Evolutionary conservation across 2,888 invertebrate genomes (phyloP), one percentile per base, ranked within the genome.

Genomic region (Oscheius myriophilus): DNA sequence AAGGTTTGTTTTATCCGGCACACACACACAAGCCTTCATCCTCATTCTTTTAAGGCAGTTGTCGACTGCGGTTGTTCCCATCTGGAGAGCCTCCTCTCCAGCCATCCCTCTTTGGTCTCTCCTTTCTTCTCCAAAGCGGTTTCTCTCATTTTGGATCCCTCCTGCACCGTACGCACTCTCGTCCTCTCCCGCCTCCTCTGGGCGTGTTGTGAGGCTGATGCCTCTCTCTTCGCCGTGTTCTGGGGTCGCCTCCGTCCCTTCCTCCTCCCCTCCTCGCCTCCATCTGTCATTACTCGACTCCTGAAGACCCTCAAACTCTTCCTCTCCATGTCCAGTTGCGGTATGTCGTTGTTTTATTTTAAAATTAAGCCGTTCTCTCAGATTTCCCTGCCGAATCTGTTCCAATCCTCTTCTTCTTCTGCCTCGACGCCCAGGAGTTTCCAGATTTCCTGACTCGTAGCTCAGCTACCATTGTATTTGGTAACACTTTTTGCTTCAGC

Each of bases 401-500:
- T 46, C 26, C 25, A 11, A 41, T 25, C 9, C 42, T 67, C n/a
- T 61, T 67, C 33, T 61, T 45, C 1, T 67, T 67, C 23, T 67
- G 67, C 26, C n/a, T 67, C 18, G 59, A 58, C 12, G 54, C 39
- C 18, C 67, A 67, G 45, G 52, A 52, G 12, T 45, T 41, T 9
- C n/a, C 33, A 3, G 51, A 61, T 49, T 67, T 61, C 25, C 39
- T 67, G n/a, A 61, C 42, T 11, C 45, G 61, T 26, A 67, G 67
- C 43, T 63, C 67, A 16, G 67, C 67, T 9, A 67, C 41, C 25
- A 67, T 67, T 52, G 52, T 67, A n/a, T 67, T 61, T 33, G 67
- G 67, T 67, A 18, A 41, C 39, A 3, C 26, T 46, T 43, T 45
- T 25, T 18, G 4, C 9, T 49, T 55, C 23, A 39, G 1, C 49